These are phyloP conservation scores for Merluccius polli DNA, from an alignment of 2,797 vertebrate genomes.

Conservation along the genomic window DNA sequence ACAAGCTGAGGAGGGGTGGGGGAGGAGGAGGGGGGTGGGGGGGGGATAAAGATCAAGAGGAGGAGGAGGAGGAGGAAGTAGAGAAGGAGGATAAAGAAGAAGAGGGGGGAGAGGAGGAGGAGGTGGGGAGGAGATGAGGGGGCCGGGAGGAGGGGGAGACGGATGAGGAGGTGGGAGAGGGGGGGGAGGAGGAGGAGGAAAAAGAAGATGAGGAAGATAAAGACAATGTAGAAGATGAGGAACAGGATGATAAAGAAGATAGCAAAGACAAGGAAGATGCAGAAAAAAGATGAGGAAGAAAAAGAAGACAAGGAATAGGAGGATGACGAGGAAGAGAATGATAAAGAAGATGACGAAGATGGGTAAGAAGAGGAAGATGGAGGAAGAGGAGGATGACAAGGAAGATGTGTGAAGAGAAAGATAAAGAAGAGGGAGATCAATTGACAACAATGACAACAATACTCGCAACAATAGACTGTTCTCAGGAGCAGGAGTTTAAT, in stretches of 20 bases:
- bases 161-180: background rate
- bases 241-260: background rate
- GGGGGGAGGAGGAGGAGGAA: no score
- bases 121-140: background rate
- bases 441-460: background rate
- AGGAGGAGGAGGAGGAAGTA: background rate
- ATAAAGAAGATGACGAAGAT: no score
- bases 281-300: no score
- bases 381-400: no score
- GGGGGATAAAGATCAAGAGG: background rate
- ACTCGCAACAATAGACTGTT: background rate
- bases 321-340: no score
- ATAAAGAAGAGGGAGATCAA: no score
- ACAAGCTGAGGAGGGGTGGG: conserved; percentile 70
- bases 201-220: background rate
- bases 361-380: no score
- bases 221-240: background rate
- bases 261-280: no score
- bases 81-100: background rate
- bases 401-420: no score
- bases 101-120: background rate
- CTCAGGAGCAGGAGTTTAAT: background rate
- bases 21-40: background rate
- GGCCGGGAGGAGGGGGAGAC: no score
- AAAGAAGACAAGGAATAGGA: no score